Conservation (phyloP, 2,797 vertebrate genomes). For the Babyrousa celebensis region DNA sequence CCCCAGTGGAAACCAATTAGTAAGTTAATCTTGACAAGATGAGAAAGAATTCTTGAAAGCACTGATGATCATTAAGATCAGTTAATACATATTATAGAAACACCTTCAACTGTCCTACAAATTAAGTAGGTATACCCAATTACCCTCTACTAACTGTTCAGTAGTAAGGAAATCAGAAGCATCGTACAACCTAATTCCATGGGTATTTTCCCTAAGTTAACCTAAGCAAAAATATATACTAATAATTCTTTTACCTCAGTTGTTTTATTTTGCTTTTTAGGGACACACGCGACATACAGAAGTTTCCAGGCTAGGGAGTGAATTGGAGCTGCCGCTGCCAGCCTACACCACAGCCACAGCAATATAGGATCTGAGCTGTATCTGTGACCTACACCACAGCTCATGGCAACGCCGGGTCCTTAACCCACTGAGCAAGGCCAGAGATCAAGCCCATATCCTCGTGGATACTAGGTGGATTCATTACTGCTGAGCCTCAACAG, state of each 20-base stretch:
- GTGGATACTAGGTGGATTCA: no score
- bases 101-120: not conserved
- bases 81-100: constrained; percentile 44
- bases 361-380: no score
- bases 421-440: no score
- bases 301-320: no score
- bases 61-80: not conserved
- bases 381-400: no score
- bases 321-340: no score
- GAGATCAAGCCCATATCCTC: no score
- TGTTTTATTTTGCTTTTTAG: no score
- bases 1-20: constrained; percentile 54
- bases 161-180: constrained; percentile 67
- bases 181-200: constrained; percentile 55
- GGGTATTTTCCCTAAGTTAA: constrained; percentile 61
- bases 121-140: constrained; percentile 63
- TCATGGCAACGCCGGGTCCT: no score
- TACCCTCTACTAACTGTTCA: constrained; percentile 57
- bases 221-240: constrained; percentile 57
- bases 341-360: no score
- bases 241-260: constrained; percentile 59
- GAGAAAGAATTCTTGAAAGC: constrained; percentile 39
- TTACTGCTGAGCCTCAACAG: no score
- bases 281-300: no score
- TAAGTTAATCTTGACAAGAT: constrained; percentile 46